Evolutionary conservation across 2,888 invertebrate genomes (phyloP), one percentile per base, ranked within the genome.

Genomic region (Argynnis bischoffii): DNA sequence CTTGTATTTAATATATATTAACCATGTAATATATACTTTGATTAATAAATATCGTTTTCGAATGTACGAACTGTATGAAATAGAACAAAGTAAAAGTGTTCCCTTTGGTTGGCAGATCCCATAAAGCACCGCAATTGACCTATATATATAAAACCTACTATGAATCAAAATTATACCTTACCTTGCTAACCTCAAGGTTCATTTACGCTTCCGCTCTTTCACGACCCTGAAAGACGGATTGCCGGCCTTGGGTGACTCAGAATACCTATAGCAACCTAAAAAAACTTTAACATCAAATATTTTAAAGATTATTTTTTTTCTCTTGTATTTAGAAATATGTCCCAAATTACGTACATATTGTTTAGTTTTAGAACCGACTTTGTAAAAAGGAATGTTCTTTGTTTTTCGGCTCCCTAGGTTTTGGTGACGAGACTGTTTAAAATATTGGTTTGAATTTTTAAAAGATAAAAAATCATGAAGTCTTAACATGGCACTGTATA

Each of bases 161-260:
- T 59, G 14, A 46, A 51, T 59, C 56, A 26, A 65, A 59, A 46
- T 54, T 53, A 14, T 16, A 26, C 65, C 57, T 59, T 59, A 59
- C 50, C 6, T 8, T 8, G 26, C 6, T 57, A 8, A 47, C 3
- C 18, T 65, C 53, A 65, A 65, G 65, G 53, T 16, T n/a, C 51
- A 53, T 51, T 65, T 65, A 6, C 13, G 21, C 31, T 31, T 56
- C 31, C 31, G 48, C 18, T 35, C 26, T 54, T 46, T 16, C 64
- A n/a, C 56, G 64, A 56, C 69, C 69, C 55, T 69, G 65, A 53
- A n/a, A 54, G 50, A 61, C 53, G 53, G 47, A 46, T 57, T 57
- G 55, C 55, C 65, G 51, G 56, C 69, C 69, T 69, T 65, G 69
- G 69, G 56, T 69, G 69, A 69, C 46, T 69, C 69, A 69, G 60